Evolutionary conservation across 1,140 invertebrate genomes (phyloP).

Genomic region (Chymomyza costata): DNA sequence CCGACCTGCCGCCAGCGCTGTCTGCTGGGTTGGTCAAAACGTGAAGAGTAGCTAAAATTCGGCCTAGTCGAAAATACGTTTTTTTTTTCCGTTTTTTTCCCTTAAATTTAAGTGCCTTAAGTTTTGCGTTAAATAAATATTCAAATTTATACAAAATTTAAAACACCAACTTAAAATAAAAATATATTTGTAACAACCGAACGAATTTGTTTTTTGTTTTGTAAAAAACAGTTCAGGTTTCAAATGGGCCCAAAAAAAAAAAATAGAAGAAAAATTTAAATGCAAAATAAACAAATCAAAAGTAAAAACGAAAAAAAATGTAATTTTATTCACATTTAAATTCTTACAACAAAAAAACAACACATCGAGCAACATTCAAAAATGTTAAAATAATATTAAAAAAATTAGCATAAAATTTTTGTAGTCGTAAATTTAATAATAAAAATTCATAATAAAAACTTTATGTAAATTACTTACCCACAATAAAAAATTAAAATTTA

Average conservation of each 20-base stretch:
- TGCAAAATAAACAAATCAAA: constrained; percentile 33
- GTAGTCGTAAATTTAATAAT: constrained; percentile 1
- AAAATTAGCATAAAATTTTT: constrained; percentile 25
- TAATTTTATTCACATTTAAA: constrained; percentile 5
- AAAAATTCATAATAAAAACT: constrained; percentile 1
- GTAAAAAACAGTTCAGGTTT: constrained; percentile 60
- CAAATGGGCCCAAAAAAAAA: constrained; percentile 59
- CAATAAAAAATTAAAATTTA: constrained; percentile 17
- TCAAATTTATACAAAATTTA: constrained; percentile 13
- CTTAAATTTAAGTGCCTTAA: constrained; percentile 66
- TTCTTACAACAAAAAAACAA: constrained; percentile 21
- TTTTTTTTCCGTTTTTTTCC: constrained; percentile 14
- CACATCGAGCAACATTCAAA: constrained; percentile 65
- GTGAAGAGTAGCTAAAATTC: too few species aligned
- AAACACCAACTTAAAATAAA: constrained; percentile 7
- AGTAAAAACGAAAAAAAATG: constrained; percentile 14
- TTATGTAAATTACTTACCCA: constrained; percentile 33
- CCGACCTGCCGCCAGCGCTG: too few species aligned
- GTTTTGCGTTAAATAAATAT: constrained; percentile 53
- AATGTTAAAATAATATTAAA: constrained; percentile 47
- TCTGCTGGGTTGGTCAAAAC: too few species aligned
- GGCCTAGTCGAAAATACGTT: too few species aligned
- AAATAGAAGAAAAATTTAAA: constrained; percentile 24
- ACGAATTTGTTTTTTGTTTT: constrained; percentile 26
- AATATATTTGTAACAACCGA: neutral